phyloP scores from a whole-genome alignment of 1,140 invertebrate species.

The Cydia fagiglandana region DNA sequence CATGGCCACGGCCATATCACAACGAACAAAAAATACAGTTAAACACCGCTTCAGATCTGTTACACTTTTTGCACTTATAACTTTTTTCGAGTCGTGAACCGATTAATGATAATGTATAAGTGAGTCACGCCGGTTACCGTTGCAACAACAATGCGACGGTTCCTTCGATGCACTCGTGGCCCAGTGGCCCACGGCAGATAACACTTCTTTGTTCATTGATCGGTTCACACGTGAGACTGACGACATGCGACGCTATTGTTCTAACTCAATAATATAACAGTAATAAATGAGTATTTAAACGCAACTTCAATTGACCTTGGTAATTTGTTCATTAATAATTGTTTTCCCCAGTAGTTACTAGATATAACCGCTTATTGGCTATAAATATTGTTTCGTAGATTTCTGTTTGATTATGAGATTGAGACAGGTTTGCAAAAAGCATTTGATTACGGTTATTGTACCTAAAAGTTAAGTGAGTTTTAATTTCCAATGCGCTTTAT shows the following conservation, averaged over 20 bases:
- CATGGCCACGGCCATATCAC: too few species aligned
- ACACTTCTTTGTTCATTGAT: conserved; percentile 8
- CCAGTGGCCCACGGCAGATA: conserved; percentile 18
- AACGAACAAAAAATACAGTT: background rate
- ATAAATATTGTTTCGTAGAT: too few species aligned
- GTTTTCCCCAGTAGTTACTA: background rate
- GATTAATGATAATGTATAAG: background rate
- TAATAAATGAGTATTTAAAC: background rate
- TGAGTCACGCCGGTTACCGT: conserved; percentile 11
- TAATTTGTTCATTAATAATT: background rate
- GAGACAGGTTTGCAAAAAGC: too few species aligned
- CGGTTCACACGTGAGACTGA: conserved; percentile 2
- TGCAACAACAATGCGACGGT: conserved; percentile 7
- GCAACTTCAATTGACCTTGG: background rate
- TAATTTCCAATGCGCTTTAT: too few species aligned
- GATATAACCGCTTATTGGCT: background rate
- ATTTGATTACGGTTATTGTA: too few species aligned
- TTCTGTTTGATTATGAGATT: too few species aligned
- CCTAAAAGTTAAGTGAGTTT: too few species aligned
- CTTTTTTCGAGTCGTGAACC: background rate
- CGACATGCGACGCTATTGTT: conserved; percentile 4
- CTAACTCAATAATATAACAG: background rate
- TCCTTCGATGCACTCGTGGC: background rate
- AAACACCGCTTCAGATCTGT: background rate
- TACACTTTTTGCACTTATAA: background rate